Evolutionary conservation across 23 tunicate species (phyloP), one percentile per base, ranked within the genome.

Genomic region (Oikopleura albicans): DNA sequence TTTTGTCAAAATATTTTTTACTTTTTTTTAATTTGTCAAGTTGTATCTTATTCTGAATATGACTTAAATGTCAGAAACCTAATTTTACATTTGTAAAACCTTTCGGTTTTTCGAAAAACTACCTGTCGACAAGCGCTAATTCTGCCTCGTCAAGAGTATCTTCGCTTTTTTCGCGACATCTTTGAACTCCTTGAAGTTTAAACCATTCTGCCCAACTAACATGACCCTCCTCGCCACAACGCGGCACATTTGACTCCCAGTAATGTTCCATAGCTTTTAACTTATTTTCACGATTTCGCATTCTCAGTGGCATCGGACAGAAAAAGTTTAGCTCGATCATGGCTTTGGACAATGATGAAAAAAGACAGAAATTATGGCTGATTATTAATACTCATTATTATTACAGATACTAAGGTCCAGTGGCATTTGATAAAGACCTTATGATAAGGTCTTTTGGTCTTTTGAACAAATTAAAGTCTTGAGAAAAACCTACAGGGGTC

Each of bases 161-260:
- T 12, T 49, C 63, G 63, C 12, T 8, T 49, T 49, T 49, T 49
- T 49, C 63, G 12, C 63, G 63, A 22, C 63, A 49, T 49, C 63
- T 49, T 49, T 49, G 16, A 49, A 12, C 16, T 49, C 63, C 63
- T 49, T 8, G 22, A 49, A 49, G 22, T 49, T 22, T 31, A 71
- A 71, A 71, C 27, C 35, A 71, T 71, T 71, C 79, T 2, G 33
- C 37, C 79, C 79, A 71, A 37, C 36, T 16, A 29, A 71, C 37
- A 31, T 71, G 79, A 29, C 79, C 35, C 2, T 29, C 79, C 37
- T 71, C 79, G 79, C 79, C 79, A 29, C 79, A 71, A 29, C 79
- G 79, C 31, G 79, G 79, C 28, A 71, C 34, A 71, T 71, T 71
- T 29, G 79, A 27, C 37, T 71, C 79, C 79, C 79, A 71, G 37